phyloP scores from a whole-genome alignment of 2,113 vertebrate species.

The Xenopus borealis region DNA sequence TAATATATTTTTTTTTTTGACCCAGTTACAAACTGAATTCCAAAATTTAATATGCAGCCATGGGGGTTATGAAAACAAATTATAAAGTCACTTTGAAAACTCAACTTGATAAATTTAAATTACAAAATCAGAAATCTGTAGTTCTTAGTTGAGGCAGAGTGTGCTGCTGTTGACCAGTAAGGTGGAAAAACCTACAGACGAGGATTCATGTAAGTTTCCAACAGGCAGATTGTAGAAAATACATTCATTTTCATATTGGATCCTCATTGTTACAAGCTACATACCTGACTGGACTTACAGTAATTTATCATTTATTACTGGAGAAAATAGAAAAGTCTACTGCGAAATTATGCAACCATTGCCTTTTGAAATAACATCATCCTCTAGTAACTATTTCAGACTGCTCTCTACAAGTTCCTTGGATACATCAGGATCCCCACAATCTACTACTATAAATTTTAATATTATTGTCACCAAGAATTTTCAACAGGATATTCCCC shows the following conservation, averaged over 20 bases:
- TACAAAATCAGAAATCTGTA: slow-evolving; percentile 16
- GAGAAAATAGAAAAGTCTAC: slow-evolving; percentile 61
- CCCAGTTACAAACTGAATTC: too few species aligned
- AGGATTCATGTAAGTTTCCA: slow-evolving; percentile 10
- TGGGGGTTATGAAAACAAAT: too few species aligned
- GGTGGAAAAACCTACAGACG: not conserved
- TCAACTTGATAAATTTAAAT: too few species aligned
- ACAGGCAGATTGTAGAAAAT: slow-evolving; percentile 8
- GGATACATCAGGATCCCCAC: too few species aligned
- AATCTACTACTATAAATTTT: slow-evolving; percentile 53
- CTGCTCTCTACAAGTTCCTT: slow-evolving; percentile 59
- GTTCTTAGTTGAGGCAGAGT: slow-evolving; percentile 29
- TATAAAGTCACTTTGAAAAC: too few species aligned
- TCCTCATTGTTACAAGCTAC: slow-evolving; percentile 25
- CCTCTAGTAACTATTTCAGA: slow-evolving; percentile 64
- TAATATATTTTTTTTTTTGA: too few species aligned
- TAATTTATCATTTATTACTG: slow-evolving; percentile 23
- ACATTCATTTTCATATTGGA: slow-evolving; percentile 16
- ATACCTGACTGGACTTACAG: slow-evolving; percentile 2
- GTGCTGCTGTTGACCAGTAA: slow-evolving; percentile 41
- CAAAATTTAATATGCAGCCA: too few species aligned
- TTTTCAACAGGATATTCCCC: slow-evolving; percentile 52
- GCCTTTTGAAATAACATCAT: slow-evolving; percentile 59
- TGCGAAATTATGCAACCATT: slow-evolving; percentile 56
- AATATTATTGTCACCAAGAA: slow-evolving; percentile 54